Evolutionary conservation across 2,113 vertebrate genomes (phyloP).

Genomic region (Tricholaema leucomelas): DNA sequence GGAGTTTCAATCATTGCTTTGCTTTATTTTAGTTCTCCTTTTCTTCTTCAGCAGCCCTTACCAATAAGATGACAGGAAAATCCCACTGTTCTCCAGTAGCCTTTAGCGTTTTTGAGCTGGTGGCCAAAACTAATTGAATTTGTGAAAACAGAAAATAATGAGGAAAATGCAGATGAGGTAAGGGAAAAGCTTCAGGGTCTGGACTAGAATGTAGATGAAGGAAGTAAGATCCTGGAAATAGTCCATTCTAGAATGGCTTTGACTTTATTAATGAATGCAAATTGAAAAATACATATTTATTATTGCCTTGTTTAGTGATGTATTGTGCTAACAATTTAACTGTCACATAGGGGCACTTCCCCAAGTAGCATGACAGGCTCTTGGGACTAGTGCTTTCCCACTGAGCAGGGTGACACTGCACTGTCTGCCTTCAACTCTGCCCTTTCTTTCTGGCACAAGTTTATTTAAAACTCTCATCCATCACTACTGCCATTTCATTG

Average conservation of each 20-base stretch:
- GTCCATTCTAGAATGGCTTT: background rate
- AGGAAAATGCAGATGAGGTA: slow-evolving; percentile 31
- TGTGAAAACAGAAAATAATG: slow-evolving; percentile 27
- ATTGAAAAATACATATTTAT: slow-evolving; percentile 3
- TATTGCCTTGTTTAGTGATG: background rate
- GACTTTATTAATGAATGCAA: background rate
- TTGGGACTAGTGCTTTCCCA: background rate
- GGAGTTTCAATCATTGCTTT: background rate
- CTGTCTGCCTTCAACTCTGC: background rate
- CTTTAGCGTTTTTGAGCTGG: background rate
- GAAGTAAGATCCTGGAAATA: background rate
- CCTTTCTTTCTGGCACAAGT: background rate
- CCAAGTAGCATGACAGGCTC: background rate
- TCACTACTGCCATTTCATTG: background rate
- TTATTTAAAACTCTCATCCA: background rate
- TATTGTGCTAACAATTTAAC: background rate
- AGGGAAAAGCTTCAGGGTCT: background rate
- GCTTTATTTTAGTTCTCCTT: background rate
- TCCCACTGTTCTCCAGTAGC: background rate
- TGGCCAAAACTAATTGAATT: slow-evolving; percentile 30
- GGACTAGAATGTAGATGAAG: slow-evolving; percentile 14
- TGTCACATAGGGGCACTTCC: background rate
- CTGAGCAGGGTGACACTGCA: background rate
- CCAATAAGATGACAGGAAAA: background rate
- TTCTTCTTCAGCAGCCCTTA: background rate